Evolutionary conservation across 2,113 vertebrate genomes (phyloP).

Genomic region (Platichthys flesus): DNA sequence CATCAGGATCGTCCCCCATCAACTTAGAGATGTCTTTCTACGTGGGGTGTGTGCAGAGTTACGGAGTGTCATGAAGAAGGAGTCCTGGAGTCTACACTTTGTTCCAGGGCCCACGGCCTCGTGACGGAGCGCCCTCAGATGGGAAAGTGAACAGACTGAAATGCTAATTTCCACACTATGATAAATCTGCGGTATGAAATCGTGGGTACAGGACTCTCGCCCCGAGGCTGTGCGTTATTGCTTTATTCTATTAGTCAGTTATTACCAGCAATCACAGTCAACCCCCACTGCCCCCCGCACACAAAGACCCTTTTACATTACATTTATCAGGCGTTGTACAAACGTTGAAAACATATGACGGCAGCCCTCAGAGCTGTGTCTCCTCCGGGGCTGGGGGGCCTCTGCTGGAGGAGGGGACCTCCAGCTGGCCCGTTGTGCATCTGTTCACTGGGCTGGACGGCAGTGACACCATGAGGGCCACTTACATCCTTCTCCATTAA

Average conservation of each 20-base stretch:
- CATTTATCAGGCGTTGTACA: constrained; percentile 85
- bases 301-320: constrained; percentile 79
- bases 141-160: constrained; percentile 80
- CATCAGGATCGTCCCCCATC: constrained; percentile 56
- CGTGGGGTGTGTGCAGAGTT: constrained; percentile 51
- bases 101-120: constrained; percentile 59
- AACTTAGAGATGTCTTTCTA: constrained; percentile 50
- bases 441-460: constrained; percentile 78
- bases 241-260: constrained; percentile 89
- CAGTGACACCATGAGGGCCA: constrained; percentile 76
- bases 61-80: constrained; percentile 45
- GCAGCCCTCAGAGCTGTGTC: constrained; percentile 82
- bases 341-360: constrained; percentile 82
- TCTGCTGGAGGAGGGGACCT: constrained; percentile 62
- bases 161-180: constrained; percentile 82
- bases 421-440: constrained; percentile 82
- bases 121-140: constrained; percentile 75
- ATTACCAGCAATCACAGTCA: constrained; percentile 85
- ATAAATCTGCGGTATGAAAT: constrained; percentile 85
- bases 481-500: constrained; percentile 53
- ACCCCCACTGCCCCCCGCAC: constrained; percentile 72
- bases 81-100: constrained; percentile 59
- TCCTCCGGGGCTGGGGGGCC: constrained; percentile 70
- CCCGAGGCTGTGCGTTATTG: constrained; percentile 83
- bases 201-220: constrained; percentile 77